These are phyloP conservation scores for Tipula lateralis DNA, from an alignment of 2,888 invertebrate genomes.

Conservation along the genomic window DNA sequence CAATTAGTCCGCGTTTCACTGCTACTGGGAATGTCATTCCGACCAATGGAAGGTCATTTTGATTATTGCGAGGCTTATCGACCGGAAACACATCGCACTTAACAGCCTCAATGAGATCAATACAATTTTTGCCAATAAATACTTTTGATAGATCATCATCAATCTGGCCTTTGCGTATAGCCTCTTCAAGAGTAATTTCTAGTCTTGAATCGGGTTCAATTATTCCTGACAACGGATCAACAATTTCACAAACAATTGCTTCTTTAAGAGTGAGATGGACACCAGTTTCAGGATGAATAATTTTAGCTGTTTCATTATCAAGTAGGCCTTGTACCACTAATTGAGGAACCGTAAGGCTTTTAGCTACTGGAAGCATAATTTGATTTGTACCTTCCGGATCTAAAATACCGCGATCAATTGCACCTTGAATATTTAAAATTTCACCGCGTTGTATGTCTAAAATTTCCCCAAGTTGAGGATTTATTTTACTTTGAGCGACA, in stretches of 20 bases:
- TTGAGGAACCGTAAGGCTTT: conserved; percentile 76
- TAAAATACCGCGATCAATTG: conserved; percentile 74
- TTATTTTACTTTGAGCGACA: conserved; percentile 62
- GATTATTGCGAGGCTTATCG: conserved; percentile 36
- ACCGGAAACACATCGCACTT: conserved; percentile 59
- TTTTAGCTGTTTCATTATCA: conserved; percentile 64
- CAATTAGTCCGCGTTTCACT: conserved; percentile 66
- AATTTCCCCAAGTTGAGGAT: conserved; percentile 71
- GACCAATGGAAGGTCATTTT: conserved; percentile 60
- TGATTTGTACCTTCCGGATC: conserved; percentile 72
- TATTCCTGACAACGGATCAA: conserved; percentile 74
- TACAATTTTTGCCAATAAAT: conserved; percentile 56
- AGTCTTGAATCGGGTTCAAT: conserved; percentile 39
- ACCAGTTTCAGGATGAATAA: conserved; percentile 85
- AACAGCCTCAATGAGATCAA: conserved; percentile 68
- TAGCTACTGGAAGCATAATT: conserved; percentile 71
- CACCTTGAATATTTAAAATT: conserved; percentile 73
- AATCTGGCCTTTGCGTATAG: conserved; percentile 65
- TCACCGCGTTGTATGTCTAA: conserved; percentile 80
- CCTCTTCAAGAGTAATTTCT: conserved; percentile 64
- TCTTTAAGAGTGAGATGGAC: conserved; percentile 69
- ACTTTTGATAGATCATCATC: conserved; percentile 66
- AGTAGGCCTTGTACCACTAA: conserved; percentile 81
- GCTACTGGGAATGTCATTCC: conserved; percentile 81
- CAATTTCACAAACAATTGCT: conserved; percentile 82